Evolutionary conservation across 2,888 invertebrate genomes (phyloP).

Genomic region (Dexiosoma caninum): DNA sequence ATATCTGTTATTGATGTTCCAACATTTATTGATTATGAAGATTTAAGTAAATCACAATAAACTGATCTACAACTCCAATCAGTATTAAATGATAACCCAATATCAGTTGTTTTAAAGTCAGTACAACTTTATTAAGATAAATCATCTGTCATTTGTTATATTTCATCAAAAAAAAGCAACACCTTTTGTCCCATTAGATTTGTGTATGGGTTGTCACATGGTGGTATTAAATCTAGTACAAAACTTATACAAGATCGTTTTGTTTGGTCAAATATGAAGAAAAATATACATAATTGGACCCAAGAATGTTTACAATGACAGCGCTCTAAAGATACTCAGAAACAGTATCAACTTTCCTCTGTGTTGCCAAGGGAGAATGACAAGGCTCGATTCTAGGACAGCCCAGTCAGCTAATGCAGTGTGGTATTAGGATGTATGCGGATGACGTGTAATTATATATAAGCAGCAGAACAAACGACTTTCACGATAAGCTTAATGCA

Average conservation of each 20-base stretch:
- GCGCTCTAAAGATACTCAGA: too few relatives aligned
- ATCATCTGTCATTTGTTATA: background rate
- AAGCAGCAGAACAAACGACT: too few relatives aligned
- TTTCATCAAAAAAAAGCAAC: background rate
- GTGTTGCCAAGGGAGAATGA: too few relatives aligned
- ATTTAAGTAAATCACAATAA: constrained; percentile 6
- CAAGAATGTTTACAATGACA: background rate
- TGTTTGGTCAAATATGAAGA: background rate
- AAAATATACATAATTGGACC: background rate
- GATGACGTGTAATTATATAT: too few relatives aligned
- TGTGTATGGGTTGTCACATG: background rate
- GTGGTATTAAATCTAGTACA: too few relatives aligned
- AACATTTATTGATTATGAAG: background rate
- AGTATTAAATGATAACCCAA: background rate
- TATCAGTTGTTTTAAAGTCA: background rate
- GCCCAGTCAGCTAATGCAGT: too few relatives aligned
- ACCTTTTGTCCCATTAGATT: background rate
- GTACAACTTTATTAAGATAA: background rate
- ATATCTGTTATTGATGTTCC: background rate
- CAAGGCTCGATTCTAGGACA: too few relatives aligned
- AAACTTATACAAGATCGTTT: background rate
- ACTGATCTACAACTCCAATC: background rate
- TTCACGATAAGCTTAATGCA: too few relatives aligned
- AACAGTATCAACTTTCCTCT: too few relatives aligned
- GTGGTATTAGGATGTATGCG: too few relatives aligned